These are phyloP conservation scores for Microtus richardsoni DNA, from an alignment of 2,113 vertebrate species.

Conservation along the genomic window DNA sequence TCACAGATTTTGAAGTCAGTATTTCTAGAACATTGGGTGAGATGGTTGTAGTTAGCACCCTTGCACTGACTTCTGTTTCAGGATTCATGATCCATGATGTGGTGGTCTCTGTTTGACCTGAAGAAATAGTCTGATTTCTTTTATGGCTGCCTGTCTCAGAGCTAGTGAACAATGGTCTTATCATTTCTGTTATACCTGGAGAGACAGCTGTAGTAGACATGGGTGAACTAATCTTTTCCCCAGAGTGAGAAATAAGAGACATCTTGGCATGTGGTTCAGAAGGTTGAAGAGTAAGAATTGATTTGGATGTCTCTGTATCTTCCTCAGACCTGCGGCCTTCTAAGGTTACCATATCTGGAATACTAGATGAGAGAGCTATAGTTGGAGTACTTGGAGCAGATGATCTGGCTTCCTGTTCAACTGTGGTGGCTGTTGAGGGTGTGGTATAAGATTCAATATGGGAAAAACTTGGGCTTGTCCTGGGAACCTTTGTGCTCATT, in stretches of 20 bases:
- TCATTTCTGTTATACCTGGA: no score
- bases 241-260: not conserved
- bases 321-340: not conserved
- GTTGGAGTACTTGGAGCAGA: not conserved
- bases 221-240: not conserved
- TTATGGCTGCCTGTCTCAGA: not conserved
- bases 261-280: not conserved
- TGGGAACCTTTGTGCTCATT: not conserved
- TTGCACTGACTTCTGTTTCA: not conserved
- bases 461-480: not conserved
- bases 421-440: not conserved
- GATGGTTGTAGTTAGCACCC: not conserved
- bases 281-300: not conserved
- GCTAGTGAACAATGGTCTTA: no score
- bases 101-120: not conserved
- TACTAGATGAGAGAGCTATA: not conserved
- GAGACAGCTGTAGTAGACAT: not conserved
- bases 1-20: not conserved
- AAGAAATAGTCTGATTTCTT: not conserved
- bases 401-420: not conserved
- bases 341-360: not conserved
- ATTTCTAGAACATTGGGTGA: not conserved
- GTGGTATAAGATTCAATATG: not conserved
- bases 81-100: not conserved
- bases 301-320: not conserved